Evolutionary conservation across 1,140 invertebrate species (phyloP).

Genomic region (Euschistus heros): DNA sequence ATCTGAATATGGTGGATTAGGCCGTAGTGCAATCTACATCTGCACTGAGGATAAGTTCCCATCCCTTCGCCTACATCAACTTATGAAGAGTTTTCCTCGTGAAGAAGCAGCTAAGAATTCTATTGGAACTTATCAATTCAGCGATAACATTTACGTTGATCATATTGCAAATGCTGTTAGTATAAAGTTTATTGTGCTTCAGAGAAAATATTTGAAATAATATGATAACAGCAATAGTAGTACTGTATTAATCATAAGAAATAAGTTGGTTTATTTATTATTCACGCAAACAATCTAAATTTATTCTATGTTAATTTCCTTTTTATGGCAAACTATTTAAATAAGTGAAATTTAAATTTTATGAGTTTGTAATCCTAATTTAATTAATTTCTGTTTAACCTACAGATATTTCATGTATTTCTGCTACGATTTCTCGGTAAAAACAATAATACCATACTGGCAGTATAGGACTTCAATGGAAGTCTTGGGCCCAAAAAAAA

Average conservation of each 20-base stretch:
- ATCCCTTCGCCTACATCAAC: slow-evolving; percentile 48
- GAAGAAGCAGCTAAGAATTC: slow-evolving; percentile 31
- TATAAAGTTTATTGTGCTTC: slow-evolving; percentile 16
- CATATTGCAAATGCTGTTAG: slow-evolving; percentile 47
- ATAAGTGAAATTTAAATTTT: no score
- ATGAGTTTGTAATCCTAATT: no score
- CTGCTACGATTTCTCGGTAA: no score
- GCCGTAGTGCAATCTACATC: slow-evolving; percentile 55
- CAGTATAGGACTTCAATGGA: no score
- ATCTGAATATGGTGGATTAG: slow-evolving; percentile 36
- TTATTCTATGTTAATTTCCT: no score
- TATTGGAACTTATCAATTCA: slow-evolving; percentile 33
- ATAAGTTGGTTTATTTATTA: slow-evolving; percentile 1
- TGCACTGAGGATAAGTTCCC: slow-evolving; percentile 68
- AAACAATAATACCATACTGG: no score
- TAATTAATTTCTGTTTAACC: no score
- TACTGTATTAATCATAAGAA: background rate
- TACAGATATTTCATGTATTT: no score
- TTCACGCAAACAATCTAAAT: no score
- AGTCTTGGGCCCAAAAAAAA: no score
- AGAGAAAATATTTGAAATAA: background rate
- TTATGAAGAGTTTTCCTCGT: slow-evolving; percentile 31
- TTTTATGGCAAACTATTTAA: no score
- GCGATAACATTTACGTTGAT: slow-evolving; percentile 46
- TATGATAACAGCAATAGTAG: background rate